Conservation (phyloP, 2,113 vertebrate genomes). For the Bufo bufo region DNA sequence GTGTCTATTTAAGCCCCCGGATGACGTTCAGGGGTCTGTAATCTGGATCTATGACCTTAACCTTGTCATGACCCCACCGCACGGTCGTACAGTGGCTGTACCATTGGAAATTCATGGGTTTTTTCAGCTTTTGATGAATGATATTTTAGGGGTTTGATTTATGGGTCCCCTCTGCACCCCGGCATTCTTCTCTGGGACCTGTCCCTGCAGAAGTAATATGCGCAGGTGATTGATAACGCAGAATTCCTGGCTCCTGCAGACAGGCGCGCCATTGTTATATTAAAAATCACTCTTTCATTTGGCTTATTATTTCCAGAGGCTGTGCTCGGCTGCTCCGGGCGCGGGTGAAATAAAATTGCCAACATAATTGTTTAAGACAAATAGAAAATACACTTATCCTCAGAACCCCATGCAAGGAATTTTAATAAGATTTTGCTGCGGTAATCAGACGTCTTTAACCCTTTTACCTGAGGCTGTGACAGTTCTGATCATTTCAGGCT, state of each 20-base stretch:
- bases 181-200: slow-evolving; percentile 12
- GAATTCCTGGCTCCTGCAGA: slow-evolving; percentile 51
- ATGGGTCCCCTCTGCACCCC: slow-evolving; percentile 20
- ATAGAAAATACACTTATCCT: slow-evolving; percentile 54
- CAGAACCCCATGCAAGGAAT: slow-evolving; percentile 55
- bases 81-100: not conserved
- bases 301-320: slow-evolving; percentile 54
- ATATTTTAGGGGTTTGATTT: slow-evolving; percentile 21
- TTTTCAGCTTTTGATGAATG: not conserved
- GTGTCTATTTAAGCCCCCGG: not conserved
- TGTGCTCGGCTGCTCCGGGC: slow-evolving; percentile 44
- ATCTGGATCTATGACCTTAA: not conserved
- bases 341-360: slow-evolving; percentile 54
- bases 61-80: not conserved
- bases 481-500: not conserved
- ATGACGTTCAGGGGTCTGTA: not conserved
- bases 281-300: slow-evolving; percentile 44
- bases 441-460: slow-evolving; percentile 38
- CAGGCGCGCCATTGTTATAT: slow-evolving; percentile 55
- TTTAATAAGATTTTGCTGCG: slow-evolving; percentile 45
- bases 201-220: slow-evolving; percentile 20
- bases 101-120: not conserved
- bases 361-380: slow-evolving; percentile 58
- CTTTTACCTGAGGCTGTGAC: not conserved
- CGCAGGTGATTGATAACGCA: slow-evolving; percentile 52